Base-by-base conservation (phyloP, 2,797 vertebrate species). In the Hipposideros larvatus region DNA sequence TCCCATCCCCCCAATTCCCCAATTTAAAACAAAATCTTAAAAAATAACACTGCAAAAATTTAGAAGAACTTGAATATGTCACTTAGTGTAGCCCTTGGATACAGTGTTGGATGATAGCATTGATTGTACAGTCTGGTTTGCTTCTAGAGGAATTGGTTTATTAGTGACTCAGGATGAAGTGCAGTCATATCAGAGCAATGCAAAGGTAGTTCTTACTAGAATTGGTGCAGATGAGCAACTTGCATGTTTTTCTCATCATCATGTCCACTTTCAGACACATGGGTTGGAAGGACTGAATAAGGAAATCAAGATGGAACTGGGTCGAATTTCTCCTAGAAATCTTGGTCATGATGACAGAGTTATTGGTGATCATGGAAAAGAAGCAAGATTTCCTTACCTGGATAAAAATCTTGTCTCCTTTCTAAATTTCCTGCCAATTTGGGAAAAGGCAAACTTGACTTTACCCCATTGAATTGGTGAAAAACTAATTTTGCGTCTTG, bases 61-160 rank as follows among this genome's bases (percentile, higher is more conserved):
- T 97, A 99, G 99, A 5, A 98, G 94, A 71, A 96, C 98, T 24
- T 92, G 3, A 41, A 99, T 99, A 86, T 79, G 98, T 89, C 99
- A 99, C n/a, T 91, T 99, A 93, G 98, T 99, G 91, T 98, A 99
- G 92, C 99, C 99, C 0, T 97, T 99, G 98, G 98, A 99, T 37
- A 99, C 99, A 0, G 99, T 99, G 94, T 98, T 99, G 21, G 99
- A 99, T 86, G 99, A 99, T 96, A 99, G 99, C 97, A 99, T 99
- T 51, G 99, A 99, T 34, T 99, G 99, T 96, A 99, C 99, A 0
- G 98, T 99, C 96, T 99, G 99, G 99, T 99, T 99, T 97, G 99
- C 99, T 37, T 99, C 99, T 7, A 98, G 99, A 98, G 99, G 99
- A 85, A 85, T 59, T 0, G 99, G 99, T 8, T 87, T 98, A 66